Conservation (phyloP, 2,113 vertebrate species). For the Sprattus sprattus region DNA sequence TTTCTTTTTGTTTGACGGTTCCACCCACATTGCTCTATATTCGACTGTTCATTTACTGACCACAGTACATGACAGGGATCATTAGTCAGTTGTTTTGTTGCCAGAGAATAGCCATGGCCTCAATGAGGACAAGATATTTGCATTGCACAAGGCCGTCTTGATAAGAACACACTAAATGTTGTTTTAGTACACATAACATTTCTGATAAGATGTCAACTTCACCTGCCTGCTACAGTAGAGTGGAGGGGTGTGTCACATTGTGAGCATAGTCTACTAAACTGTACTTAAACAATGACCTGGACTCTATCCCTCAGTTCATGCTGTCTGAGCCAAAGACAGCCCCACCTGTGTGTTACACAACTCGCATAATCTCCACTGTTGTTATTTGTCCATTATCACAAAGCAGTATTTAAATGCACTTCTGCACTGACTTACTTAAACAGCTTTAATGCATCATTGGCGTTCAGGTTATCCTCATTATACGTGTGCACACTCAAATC, state of each 20-base stretch:
- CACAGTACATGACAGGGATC: not conserved
- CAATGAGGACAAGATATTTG: slow-evolving; percentile 22
- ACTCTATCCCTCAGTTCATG: not conserved
- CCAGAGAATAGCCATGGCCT: not conserved
- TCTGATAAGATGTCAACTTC: slow-evolving; percentile 65
- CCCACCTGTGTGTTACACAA: not conserved
- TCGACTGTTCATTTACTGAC: not conserved
- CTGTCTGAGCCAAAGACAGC: slow-evolving; percentile 10
- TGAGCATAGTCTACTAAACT: not conserved
- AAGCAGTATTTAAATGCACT: not conserved
- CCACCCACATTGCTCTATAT: not conserved
- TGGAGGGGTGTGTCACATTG: not conserved
- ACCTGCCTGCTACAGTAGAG: slow-evolving; percentile 53
- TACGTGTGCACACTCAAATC: not conserved
- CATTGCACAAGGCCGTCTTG: slow-evolving; percentile 52
- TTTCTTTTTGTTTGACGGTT: not conserved
- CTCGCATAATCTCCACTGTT: not conserved
- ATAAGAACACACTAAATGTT: slow-evolving; percentile 56
- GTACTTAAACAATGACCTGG: slow-evolving; percentile 20
- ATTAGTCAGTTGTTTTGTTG: not conserved
- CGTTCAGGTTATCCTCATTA: not conserved
- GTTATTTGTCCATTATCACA: slow-evolving; percentile 5
- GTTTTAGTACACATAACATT: slow-evolving; percentile 44
- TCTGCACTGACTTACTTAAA: not conserved
- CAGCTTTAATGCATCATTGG: not conserved